A percentile compares a stretch with the other conserved stretches of the same genome.
These are phyloP conservation scores for Carcinoscorpius rotundicauda DNA, from an alignment of 1,140 invertebrate genomes.

Conservation along the genomic window DNA sequence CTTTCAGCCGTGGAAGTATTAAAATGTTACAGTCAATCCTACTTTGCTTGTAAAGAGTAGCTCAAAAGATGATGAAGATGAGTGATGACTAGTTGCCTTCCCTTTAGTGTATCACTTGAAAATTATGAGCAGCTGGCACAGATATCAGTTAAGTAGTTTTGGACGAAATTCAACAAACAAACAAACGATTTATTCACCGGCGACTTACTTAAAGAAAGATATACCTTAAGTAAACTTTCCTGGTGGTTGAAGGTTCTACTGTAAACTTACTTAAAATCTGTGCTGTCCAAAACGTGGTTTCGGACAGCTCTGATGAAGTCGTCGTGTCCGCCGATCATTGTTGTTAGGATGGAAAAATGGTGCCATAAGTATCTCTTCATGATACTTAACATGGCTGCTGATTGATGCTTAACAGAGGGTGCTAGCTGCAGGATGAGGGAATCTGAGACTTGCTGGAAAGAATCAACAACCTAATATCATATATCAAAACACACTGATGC, in stretches of 20 bases:
- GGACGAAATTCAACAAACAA: too few species aligned
- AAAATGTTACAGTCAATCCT: too few species aligned
- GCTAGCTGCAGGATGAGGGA: slow-evolving; percentile 58
- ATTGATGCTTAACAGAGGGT: slow-evolving; percentile 85
- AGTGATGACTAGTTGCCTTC: too few species aligned
- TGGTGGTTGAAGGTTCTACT: not conserved
- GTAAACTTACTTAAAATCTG: slow-evolving; percentile 56
- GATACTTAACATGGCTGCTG: slow-evolving; percentile 83
- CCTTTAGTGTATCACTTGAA: too few species aligned
- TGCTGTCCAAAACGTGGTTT: slow-evolving; percentile 67
- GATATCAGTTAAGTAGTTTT: too few species aligned
- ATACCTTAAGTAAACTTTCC: not conserved
- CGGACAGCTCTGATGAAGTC: slow-evolving; percentile 87
- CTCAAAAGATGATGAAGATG: too few species aligned
- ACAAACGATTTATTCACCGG: too few species aligned
- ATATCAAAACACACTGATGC: too few species aligned
- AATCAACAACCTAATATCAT: slow-evolving; percentile 11
- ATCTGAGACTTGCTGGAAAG: slow-evolving; percentile 23
- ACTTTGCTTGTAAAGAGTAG: too few species aligned
- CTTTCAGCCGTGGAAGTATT: too few species aligned
- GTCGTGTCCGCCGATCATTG: slow-evolving; percentile 78
- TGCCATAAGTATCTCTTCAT: slow-evolving; percentile 92
- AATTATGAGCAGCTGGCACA: too few species aligned
- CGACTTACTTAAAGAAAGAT: not conserved
- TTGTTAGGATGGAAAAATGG: slow-evolving; percentile 74